Evolutionary conservation across 2,888 invertebrate genomes (phyloP), one percentile per base, ranked within the genome.

Genomic region (Clusia tigrina): DNA sequence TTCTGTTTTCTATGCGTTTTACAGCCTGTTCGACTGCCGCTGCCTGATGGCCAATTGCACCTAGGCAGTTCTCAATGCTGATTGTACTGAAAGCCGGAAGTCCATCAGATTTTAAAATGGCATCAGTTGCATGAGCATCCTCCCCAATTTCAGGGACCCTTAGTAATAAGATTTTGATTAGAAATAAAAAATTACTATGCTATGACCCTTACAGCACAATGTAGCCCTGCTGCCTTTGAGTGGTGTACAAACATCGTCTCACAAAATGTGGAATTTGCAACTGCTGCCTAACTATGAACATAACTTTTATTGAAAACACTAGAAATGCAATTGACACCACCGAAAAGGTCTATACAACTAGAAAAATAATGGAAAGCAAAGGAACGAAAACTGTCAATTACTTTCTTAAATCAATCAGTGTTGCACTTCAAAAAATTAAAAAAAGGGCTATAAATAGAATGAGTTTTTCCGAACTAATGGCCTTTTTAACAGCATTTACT

Each of bases 141-240:
- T 92, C 93, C 1, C 92, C 92, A 65, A 93, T 92, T 87, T 93
- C 92, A 63, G 92, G 93, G 67, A 93, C 89, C 67, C 92, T n/a
- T n/a, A n/a, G n/a, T n/a, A n/a, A n/a, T n/a, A n/a, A 12, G 5
- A 15, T 58, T 5, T n/a, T 1, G 6, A 2, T 54, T n/a, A 51
- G 23, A 18, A 61, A 46, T 20, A 25, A 5, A 3, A 59, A 15
- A n/a, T 2, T 2, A 17, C 22, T 15, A 32, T 25, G 24, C 32
- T 12, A 42, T 20, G 9, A 18, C 9, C 70, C 80, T 80, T 74
- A 80, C 79, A 80, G 73, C 55, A 80, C 79, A 60, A 80, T 81
- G 58, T 80, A 80, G 53, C 79, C 79, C 60, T 71, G 67, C 60
- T 72, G 69, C 46, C 58, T 38, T 1, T 58, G 25, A 9, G 76